Percentiles rank a stretch among this genome's conserved stretches.
phyloP scores from a whole-genome alignment of 2,113 vertebrate species.

The Xiphophorus maculatus region DNA sequence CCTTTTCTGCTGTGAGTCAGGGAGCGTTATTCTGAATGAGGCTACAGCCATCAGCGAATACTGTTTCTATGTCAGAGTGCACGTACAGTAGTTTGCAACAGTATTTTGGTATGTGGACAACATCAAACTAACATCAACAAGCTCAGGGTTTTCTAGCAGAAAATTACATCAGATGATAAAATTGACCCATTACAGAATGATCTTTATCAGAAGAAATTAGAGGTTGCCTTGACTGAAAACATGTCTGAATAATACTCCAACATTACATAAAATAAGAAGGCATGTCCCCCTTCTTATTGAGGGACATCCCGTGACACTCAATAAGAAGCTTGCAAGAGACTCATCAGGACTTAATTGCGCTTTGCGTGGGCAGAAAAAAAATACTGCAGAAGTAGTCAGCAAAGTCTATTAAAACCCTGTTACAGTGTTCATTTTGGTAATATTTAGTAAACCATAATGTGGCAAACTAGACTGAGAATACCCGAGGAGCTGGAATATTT shows the following conservation, averaged over 20 bases:
- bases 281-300: too few species aligned
- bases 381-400: background rate
- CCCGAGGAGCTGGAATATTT: background rate
- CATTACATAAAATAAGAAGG: too few species aligned
- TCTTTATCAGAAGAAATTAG: too few species aligned
- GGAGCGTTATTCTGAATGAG: background rate
- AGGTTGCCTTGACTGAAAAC: too few species aligned
- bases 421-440: background rate
- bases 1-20: background rate
- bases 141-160: too few species aligned
- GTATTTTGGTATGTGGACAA: background rate
- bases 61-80: background rate
- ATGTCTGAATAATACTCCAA: too few species aligned
- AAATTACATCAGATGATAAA: too few species aligned
- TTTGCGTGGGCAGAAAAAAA: conserved; percentile 7
- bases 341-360: background rate
- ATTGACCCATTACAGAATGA: too few species aligned
- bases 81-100: background rate
- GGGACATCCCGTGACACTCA: background rate
- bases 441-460: too few species aligned
- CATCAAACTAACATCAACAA: background rate
- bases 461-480: background rate
- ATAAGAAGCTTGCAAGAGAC: background rate
- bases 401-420: background rate
- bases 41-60: background rate